Evolutionary conservation across 2,113 vertebrate genomes (phyloP).

Genomic region (Okapia johnstoni): DNA sequence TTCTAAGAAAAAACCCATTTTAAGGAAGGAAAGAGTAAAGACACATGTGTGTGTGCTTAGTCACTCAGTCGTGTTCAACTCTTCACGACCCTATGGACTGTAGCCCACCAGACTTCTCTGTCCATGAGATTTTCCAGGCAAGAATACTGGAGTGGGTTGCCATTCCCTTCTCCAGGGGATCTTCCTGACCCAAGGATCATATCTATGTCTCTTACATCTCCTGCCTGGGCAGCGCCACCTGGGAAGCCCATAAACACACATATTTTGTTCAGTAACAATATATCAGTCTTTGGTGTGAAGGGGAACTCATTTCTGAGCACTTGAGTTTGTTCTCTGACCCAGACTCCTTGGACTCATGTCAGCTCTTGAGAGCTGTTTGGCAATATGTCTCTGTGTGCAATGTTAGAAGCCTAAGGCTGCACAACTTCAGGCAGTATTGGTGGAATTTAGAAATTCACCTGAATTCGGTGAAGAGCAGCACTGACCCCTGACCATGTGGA

Average conservation of each 20-base stretch:
- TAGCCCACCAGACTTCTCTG: background rate
- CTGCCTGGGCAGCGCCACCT: background rate
- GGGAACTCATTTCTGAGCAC: background rate
- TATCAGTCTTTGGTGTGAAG: background rate
- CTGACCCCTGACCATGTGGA: background rate
- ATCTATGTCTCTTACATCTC: background rate
- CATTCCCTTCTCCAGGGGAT: background rate
- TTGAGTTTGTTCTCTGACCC: constrained; percentile 5
- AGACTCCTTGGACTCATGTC: background rate
- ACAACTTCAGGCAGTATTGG: background rate
- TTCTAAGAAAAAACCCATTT: background rate
- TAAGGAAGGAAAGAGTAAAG: background rate
- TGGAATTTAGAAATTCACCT: background rate
- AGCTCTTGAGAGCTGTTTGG: background rate
- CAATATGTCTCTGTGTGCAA: background rate
- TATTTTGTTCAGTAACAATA: background rate
- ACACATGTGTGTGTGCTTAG: background rate
- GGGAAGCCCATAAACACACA: background rate
- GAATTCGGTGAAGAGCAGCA: background rate
- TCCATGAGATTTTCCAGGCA: background rate
- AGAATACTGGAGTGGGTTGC: background rate
- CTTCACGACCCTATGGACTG: background rate
- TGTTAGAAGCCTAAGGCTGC: background rate
- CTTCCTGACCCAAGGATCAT: background rate
- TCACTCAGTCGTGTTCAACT: background rate